A percentile compares a stretch with the other conserved stretches of the same genome.
phyloP scores from a whole-genome alignment of 1,140 invertebrate species.

The Papilio xuthus region DNA sequence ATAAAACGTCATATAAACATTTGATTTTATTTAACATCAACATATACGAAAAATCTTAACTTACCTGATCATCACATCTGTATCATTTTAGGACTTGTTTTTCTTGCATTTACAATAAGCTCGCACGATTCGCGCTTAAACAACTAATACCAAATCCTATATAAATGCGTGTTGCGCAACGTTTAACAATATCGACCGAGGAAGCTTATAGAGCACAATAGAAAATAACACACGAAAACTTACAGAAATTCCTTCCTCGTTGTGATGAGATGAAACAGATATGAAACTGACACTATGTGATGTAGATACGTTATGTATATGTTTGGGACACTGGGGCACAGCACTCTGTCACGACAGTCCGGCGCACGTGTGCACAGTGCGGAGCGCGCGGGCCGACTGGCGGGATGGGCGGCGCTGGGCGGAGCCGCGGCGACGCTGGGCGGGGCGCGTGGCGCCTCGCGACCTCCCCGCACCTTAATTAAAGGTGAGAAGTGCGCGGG shows the following conservation, averaged over 20 bases:
- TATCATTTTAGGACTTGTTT: not conserved
- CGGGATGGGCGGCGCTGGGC: constrained; percentile 5
- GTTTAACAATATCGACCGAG: not conserved
- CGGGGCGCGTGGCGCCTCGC: not conserved
- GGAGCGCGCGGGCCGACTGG: constrained; percentile 17
- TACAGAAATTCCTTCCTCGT: not conserved
- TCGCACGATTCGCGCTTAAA: not conserved
- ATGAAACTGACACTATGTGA: constrained; percentile 9
- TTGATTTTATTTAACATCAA: too few species aligned
- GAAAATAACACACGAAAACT: constrained; percentile 8
- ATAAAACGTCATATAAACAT: too few species aligned
- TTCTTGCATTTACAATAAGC: not conserved
- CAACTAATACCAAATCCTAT: not conserved
- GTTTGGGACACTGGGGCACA: constrained; percentile 1
- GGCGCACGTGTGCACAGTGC: constrained; percentile 5
- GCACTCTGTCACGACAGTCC: not conserved
- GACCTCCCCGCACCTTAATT: too few species aligned
- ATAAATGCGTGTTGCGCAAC: not conserved
- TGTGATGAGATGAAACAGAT: not conserved
- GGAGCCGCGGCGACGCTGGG: not conserved
- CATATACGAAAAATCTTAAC: not conserved
- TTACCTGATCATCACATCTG: not conserved
- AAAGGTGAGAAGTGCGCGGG: not conserved
- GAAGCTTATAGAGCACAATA: not conserved
- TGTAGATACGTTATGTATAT: not conserved